Evolutionary conservation across 2,888 invertebrate species (phyloP).

Genomic region (Thymelicus lineola): DNA sequence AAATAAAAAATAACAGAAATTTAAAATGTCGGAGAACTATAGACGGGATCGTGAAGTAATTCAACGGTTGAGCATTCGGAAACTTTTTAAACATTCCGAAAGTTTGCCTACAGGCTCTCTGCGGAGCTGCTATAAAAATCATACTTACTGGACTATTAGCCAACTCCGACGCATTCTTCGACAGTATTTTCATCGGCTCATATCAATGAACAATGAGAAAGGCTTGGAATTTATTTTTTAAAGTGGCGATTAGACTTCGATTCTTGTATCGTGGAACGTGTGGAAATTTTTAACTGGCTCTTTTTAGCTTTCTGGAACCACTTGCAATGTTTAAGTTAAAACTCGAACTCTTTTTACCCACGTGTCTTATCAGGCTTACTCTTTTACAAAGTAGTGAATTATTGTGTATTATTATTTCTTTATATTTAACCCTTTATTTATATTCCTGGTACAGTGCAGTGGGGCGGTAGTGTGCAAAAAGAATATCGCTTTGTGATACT

Average conservation of each 20-base stretch:
- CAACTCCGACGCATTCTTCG: slow-evolving; percentile 38
- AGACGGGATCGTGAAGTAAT: slow-evolving; percentile 18
- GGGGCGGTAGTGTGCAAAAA: no score
- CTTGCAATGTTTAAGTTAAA: slow-evolving; percentile 10
- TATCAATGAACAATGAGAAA: slow-evolving; percentile 22
- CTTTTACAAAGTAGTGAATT: neutral
- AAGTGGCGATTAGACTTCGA: slow-evolving; percentile 13
- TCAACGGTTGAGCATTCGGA: slow-evolving; percentile 37
- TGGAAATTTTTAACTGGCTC: slow-evolving; percentile 16
- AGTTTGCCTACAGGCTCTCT: slow-evolving; percentile 42
- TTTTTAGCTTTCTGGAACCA: slow-evolving; percentile 1
- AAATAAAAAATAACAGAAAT: slow-evolving; percentile 18
- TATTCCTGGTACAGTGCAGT: no score
- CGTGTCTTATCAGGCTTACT: neutral
- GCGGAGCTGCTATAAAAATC: slow-evolving; percentile 41
- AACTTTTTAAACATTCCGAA: slow-evolving; percentile 46
- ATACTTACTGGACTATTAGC: slow-evolving; percentile 45
- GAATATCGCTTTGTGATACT: no score
- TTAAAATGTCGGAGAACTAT: slow-evolving; percentile 21
- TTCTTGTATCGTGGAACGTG: slow-evolving; percentile 13
- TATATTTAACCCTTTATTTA: neutral
- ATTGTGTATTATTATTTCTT: neutral
- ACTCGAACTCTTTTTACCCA: slow-evolving; percentile 9
- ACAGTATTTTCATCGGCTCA: slow-evolving; percentile 21
- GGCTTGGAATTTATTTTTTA: slow-evolving; percentile 16